Evolutionary conservation across 2,797 vertebrate genomes (phyloP).

Genomic region (Sus cebifrons): DNA sequence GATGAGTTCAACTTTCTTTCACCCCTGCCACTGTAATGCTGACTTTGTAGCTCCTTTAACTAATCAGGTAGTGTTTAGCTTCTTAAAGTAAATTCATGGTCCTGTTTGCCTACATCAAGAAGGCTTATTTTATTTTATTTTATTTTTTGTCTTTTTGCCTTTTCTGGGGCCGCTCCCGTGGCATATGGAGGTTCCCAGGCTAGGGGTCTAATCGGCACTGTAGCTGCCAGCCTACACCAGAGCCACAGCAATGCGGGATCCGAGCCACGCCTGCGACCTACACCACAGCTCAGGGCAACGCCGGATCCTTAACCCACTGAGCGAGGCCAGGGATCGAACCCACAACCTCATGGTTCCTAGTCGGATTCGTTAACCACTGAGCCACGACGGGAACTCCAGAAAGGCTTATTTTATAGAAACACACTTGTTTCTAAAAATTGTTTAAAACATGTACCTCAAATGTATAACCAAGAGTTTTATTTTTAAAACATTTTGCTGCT

Average conservation of each 20-base stretch:
- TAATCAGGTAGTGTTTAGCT: not conserved
- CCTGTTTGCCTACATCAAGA: not conserved
- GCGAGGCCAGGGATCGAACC: too few relatives aligned
- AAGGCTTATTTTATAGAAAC: conserved; percentile 40
- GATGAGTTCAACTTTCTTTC: not conserved
- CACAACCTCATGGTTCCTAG: too few relatives aligned
- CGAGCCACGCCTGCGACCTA: too few relatives aligned
- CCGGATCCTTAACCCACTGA: too few relatives aligned
- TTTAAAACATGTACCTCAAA: conserved; percentile 16
- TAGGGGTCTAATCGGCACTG: too few relatives aligned
- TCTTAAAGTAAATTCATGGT: conserved; percentile 4
- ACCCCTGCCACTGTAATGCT: not conserved
- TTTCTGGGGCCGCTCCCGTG: too few relatives aligned
- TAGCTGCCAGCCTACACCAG: too few relatives aligned
- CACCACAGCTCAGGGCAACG: too few relatives aligned
- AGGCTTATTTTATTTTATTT: not conserved
- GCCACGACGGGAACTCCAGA: not conserved
- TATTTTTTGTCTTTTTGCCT: too few relatives aligned
- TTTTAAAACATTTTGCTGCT: conserved; percentile 52
- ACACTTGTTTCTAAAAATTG: conserved; percentile 47
- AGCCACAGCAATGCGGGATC: too few relatives aligned
- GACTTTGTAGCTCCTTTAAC: conserved; percentile 12
- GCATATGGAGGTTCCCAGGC: too few relatives aligned
- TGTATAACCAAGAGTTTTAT: conserved; percentile 37
- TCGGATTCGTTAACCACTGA: too few relatives aligned